Conservation (phyloP, 2,113 vertebrate species). For the Eleginops maclovinus region DNA sequence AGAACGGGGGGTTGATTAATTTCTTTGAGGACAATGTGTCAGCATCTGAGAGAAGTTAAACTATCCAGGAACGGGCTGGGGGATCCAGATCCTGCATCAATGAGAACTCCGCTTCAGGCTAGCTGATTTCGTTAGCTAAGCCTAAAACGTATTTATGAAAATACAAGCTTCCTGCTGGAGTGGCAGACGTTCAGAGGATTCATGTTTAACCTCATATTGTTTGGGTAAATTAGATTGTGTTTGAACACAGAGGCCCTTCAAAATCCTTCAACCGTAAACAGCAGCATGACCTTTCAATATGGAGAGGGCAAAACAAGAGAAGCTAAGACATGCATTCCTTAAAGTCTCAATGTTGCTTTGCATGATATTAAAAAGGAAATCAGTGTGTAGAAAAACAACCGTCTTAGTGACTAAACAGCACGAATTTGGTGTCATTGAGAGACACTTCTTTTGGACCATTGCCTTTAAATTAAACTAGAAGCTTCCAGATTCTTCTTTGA, state of each 20-base stretch:
- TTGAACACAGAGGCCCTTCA: slow-evolving; percentile 36
- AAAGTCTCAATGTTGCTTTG: neutral
- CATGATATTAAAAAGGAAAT: neutral
- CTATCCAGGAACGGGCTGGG: neutral
- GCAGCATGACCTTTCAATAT: slow-evolving; percentile 65
- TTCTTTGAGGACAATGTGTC: too few relatives aligned
- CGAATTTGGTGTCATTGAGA: neutral
- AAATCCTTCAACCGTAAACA: slow-evolving; percentile 37
- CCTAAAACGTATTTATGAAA: slow-evolving; percentile 47
- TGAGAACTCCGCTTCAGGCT: slow-evolving; percentile 34
- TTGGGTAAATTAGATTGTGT: slow-evolving; percentile 56
- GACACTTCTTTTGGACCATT: neutral
- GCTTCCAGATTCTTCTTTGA: slow-evolving; percentile 2
- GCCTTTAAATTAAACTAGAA: slow-evolving; percentile 6
- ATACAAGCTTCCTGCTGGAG: slow-evolving; percentile 48
- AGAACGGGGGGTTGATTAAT: neutral
- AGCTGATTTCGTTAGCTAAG: slow-evolving; percentile 17
- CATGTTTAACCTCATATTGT: slow-evolving; percentile 39
- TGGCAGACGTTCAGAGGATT: slow-evolving; percentile 46
- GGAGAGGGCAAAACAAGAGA: slow-evolving; percentile 44
- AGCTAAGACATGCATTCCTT: neutral
- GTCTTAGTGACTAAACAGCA: neutral
- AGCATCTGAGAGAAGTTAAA: neutral
- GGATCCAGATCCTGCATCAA: too few relatives aligned
- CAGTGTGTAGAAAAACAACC: neutral